These are phyloP conservation scores for Nothura maculosa DNA, from an alignment of 2,797 vertebrate genomes.

Conservation along the genomic window DNA sequence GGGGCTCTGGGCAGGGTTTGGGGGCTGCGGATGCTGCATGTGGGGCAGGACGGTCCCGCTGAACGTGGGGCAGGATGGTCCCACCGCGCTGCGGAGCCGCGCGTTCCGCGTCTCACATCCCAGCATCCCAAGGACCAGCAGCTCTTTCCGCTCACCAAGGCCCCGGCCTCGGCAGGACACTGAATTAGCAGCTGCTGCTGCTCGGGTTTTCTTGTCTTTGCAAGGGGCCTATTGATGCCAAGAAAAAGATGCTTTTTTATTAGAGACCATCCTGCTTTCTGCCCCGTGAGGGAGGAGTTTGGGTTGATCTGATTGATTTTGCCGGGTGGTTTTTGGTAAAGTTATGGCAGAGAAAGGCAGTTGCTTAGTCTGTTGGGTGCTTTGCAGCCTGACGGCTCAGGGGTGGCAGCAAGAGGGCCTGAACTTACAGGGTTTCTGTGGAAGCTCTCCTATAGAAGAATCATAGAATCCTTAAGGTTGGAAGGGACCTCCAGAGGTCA, in stretches of 20 bases:
- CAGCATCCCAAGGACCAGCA: fast-evolving
- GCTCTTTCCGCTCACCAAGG: neutral
- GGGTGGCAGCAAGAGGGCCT: neutral
- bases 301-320: neutral
- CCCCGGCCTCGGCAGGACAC: neutral
- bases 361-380: too few relatives aligned
- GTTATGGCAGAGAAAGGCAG: neutral
- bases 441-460: too few relatives aligned
- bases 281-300: fast-evolving
- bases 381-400: neutral
- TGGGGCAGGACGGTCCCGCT: too few relatives aligned
- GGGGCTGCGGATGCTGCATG: neutral
- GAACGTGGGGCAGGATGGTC: too few relatives aligned
- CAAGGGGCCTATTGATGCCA: neutral
- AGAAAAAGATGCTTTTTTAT: neutral
- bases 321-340: neutral
- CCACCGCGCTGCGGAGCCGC: neutral
- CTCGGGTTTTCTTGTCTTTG: neutral
- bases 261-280: neutral
- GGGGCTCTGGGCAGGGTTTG: neutral
- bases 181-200: neutral
- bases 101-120: fast-evolving
- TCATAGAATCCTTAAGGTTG: too few relatives aligned
- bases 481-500: too few relatives aligned
- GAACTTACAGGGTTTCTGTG: too few relatives aligned